Evolutionary conservation across 2,113 vertebrate genomes (phyloP).

Genomic region (Lycocorax pyrrhopterus): DNA sequence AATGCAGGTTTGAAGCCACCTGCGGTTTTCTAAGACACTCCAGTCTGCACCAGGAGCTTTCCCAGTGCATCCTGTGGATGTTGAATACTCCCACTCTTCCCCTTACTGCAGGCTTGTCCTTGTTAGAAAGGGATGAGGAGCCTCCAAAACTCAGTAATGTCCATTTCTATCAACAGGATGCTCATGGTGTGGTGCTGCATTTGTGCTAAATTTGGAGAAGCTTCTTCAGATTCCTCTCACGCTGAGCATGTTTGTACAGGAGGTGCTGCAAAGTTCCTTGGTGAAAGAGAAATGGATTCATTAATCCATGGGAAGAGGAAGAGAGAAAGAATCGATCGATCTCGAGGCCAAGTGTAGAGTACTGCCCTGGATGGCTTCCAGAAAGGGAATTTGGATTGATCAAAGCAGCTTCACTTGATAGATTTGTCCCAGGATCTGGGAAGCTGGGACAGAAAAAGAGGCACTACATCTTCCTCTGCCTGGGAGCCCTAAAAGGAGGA

Average conservation of each 20-base stretch:
- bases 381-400: background rate
- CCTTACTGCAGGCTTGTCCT: background rate
- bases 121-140: accelerated
- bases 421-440: background rate
- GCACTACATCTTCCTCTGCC: accelerated
- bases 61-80: background rate
- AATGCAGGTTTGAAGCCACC: background rate
- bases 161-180: background rate
- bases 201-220: background rate
- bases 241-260: background rate
- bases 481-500: background rate
- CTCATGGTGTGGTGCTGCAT: accelerated
- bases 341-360: background rate
- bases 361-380: background rate
- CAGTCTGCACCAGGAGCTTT: background rate
- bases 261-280: background rate
- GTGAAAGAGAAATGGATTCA: background rate
- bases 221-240: background rate
- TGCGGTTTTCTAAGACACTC: background rate
- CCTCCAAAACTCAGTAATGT: background rate
- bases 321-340: background rate
- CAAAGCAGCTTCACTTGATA: background rate
- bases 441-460: background rate
- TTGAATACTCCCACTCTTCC: background rate
- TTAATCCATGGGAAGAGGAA: background rate